Percentiles rank a stretch among this genome's conserved stretches.
Evolutionary conservation across 2,888 invertebrate genomes (phyloP).

Genomic region (Leucania comma): DNA sequence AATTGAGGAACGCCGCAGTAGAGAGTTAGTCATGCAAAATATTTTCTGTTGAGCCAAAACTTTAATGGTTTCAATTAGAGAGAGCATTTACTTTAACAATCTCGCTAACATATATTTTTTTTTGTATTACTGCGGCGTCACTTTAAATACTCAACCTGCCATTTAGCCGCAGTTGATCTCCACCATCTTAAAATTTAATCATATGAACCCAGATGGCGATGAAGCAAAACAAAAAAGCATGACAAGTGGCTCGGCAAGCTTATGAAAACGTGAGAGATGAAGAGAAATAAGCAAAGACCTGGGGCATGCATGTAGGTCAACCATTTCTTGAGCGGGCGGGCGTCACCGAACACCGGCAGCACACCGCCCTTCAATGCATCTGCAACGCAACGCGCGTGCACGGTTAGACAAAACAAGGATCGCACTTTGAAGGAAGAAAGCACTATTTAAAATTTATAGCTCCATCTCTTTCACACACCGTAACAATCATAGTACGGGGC

Average conservation of each 20-base stretch:
- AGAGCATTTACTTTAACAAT: neutral
- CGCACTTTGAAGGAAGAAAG: slow-evolving; percentile 15
- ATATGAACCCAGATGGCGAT: slow-evolving; percentile 31
- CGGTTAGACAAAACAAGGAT: slow-evolving; percentile 56
- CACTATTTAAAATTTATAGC: neutral
- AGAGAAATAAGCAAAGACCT: slow-evolving; percentile 87
- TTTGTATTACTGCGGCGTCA: slow-evolving; percentile 1
- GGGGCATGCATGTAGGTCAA: slow-evolving; percentile 90
- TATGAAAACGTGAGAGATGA: slow-evolving; percentile 63
- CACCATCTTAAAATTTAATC: slow-evolving; percentile 7
- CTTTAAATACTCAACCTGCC: slow-evolving; percentile 12
- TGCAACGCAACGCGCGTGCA: slow-evolving; percentile 83
- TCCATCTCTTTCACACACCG: slow-evolving; percentile 12
- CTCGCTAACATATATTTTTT: neutral
- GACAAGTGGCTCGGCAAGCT: slow-evolving; percentile 30
- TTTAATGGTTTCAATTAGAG: no score
- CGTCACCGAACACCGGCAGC: slow-evolving; percentile 84
- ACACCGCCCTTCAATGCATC: slow-evolving; percentile 85
- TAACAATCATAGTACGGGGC: slow-evolving; percentile 9
- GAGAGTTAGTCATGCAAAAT: no score
- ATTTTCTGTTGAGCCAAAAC: no score
- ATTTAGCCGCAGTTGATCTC: neutral
- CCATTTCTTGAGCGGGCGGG: slow-evolving; percentile 88
- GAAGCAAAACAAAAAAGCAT: slow-evolving; percentile 46
- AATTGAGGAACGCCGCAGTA: neutral